Evolutionary conservation across 2,888 invertebrate genomes (phyloP).

Genomic region (Cheilosia pagana): DNA sequence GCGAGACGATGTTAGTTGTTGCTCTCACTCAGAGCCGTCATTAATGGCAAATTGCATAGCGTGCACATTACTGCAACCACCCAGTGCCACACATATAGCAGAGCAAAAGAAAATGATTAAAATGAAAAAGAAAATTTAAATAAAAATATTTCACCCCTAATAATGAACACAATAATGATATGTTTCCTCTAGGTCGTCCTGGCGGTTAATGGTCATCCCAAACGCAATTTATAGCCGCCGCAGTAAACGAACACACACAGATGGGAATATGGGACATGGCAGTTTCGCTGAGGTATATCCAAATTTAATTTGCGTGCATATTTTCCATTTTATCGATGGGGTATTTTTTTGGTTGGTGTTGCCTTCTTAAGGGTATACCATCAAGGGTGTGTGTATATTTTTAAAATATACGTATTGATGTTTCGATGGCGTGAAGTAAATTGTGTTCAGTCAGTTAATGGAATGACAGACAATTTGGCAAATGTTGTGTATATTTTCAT

Average conservation of each 20-base stretch:
- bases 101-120: slow-evolving; percentile 4
- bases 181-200: slow-evolving; percentile 26
- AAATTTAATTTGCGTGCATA: slow-evolving; percentile 32
- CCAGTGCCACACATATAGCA: not conserved
- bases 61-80: slow-evolving; percentile 39
- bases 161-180: slow-evolving; percentile 40
- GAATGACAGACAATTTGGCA: slow-evolving; percentile 64
- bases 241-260: slow-evolving; percentile 30
- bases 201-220: slow-evolving; percentile 50
- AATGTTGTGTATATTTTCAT: slow-evolving; percentile 41
- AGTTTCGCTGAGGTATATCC: not conserved
- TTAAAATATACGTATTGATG: slow-evolving; percentile 57
- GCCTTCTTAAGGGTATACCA: not conserved
- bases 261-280: not conserved
- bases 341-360: slow-evolving; percentile 20
- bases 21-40: slow-evolving; percentile 26
- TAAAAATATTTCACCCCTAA: slow-evolving; percentile 48
- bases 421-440: slow-evolving; percentile 67
- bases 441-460: slow-evolving; percentile 47
- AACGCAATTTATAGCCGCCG: slow-evolving; percentile 50
- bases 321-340: slow-evolving; percentile 14
- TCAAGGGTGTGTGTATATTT: not conserved
- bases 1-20: not conserved
- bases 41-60: slow-evolving; percentile 60
- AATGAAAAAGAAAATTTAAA: slow-evolving; percentile 35